These are phyloP conservation scores for Meteorus cinctellus DNA, from an alignment of 2,888 invertebrate species.

Conservation along the genomic window DNA sequence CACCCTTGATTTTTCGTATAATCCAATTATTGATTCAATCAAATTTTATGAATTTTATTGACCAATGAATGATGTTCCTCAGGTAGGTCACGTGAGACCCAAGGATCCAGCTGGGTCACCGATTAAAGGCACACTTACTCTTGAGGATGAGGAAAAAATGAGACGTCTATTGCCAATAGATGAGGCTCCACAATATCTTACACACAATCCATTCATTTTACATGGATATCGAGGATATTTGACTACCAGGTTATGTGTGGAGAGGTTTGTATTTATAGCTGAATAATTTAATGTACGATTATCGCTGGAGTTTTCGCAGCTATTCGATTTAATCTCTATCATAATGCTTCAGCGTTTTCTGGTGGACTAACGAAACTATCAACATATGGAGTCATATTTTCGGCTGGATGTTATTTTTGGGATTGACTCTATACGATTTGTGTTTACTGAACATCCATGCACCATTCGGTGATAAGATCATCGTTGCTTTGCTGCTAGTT, in stretches of 20 bases:
- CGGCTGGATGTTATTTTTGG: conserved; percentile 88
- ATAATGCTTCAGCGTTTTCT: conserved; percentile 83
- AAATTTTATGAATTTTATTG: neutral
- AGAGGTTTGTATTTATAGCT: conserved; percentile 79
- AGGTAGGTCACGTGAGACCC: conserved; percentile 55
- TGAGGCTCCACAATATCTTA: conserved; percentile 87
- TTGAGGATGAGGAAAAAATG: conserved; percentile 66
- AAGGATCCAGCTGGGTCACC: conserved; percentile 60
- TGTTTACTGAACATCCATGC: conserved; percentile 86
- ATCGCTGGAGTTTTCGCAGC: neutral
- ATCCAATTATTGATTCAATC: neutral
- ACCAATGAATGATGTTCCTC: conserved; percentile 9
- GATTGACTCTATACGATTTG: conserved; percentile 88
- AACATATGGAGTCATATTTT: conserved; percentile 98
- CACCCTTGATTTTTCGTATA: too few species aligned
- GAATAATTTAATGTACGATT: neutral
- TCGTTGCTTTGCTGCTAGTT: conserved; percentile 86
- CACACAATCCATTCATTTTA: conserved; percentile 90
- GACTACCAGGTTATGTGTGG: conserved; percentile 87
- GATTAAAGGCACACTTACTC: conserved; percentile 59
- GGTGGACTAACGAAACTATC: conserved; percentile 98
- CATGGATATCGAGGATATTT: conserved; percentile 90
- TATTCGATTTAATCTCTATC: conserved; percentile 36
- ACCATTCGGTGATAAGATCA: conserved; percentile 86
- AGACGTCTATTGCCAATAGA: conserved; percentile 70